These are phyloP conservation scores for Cerastis leucographa DNA, from an alignment of 2,888 invertebrate species.

Conservation along the genomic window DNA sequence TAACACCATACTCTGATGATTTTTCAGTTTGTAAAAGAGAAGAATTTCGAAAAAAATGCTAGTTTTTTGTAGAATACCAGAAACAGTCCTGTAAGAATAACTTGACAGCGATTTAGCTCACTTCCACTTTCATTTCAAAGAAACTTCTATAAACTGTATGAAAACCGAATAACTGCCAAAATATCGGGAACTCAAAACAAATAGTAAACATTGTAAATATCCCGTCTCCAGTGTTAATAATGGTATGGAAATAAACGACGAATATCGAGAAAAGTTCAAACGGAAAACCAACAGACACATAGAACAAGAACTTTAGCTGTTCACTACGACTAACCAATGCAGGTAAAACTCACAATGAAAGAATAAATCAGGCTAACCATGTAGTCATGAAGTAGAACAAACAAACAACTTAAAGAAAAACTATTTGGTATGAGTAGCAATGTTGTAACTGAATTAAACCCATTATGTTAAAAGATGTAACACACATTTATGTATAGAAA, in stretches of 20 bases:
- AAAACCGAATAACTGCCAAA: not conserved
- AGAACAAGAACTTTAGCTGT: not conserved
- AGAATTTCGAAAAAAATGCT: not conserved
- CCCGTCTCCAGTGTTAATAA: no score
- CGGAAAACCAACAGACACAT: not conserved
- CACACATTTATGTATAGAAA: not conserved
- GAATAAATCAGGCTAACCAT: not conserved
- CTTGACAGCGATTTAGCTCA: not conserved
- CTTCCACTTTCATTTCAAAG: not conserved
- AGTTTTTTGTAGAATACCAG: not conserved
- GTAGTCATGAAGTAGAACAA: not conserved
- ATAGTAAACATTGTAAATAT: no score
- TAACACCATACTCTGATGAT: conserved; percentile 9
- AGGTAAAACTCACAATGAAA: not conserved
- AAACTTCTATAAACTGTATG: not conserved
- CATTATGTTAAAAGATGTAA: conserved; percentile 11
- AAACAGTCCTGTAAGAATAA: not conserved
- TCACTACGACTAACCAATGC: not conserved
- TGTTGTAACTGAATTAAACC: not conserved
- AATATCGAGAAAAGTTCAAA: not conserved
- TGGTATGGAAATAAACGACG: not conserved
- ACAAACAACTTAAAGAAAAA: not conserved
- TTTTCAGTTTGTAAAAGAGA: not conserved
- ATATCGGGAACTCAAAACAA: no score
- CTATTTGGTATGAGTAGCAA: not conserved